Conservation (phyloP, 2,797 vertebrate genomes). For the Arrhamphus sclerolepis region DNA sequence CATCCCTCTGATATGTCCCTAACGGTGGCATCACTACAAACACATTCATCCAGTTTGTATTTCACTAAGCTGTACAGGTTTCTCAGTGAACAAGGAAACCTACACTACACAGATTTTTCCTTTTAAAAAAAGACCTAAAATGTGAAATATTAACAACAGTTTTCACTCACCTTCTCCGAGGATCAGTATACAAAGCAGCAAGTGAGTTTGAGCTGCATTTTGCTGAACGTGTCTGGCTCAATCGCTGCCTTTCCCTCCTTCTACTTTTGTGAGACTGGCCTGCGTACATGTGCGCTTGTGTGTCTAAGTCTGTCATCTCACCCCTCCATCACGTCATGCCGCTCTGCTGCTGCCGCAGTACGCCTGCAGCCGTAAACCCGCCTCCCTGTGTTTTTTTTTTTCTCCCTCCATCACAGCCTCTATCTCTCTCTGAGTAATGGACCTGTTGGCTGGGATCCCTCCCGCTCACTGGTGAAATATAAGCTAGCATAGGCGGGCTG, state of each 20-base stretch:
- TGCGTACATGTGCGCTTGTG: conserved; percentile 54
- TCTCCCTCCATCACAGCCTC: conserved; percentile 40
- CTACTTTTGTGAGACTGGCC: conserved; percentile 54
- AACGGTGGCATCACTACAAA: not conserved
- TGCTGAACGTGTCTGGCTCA: conserved; percentile 39
- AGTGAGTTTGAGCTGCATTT: conserved; percentile 55
- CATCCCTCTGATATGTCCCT: not conserved
- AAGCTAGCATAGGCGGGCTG: conserved; percentile 62
- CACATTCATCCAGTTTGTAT: not conserved
- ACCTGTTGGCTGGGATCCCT: conserved; percentile 75
- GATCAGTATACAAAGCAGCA: conserved; percentile 36
- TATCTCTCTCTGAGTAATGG: conserved; percentile 65
- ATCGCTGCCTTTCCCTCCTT: conserved; percentile 30
- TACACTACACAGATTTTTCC: not conserved
- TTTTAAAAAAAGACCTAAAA: conserved; percentile 2
- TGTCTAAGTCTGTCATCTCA: conserved; percentile 59
- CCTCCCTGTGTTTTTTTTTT: conserved; percentile 43
- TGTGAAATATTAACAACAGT: conserved; percentile 8
- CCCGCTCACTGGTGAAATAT: conserved; percentile 73
- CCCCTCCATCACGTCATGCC: conserved; percentile 72
- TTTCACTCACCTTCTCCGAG: conserved; percentile 55
- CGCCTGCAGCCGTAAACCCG: conserved; percentile 67
- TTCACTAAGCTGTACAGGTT: not conserved
- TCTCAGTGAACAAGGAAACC: conserved; percentile 2
- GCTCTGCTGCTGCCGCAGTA: conserved; percentile 77